These are phyloP conservation scores for Semotilus atromaculatus DNA, from an alignment of 2,797 vertebrate species.

Conservation along the genomic window DNA sequence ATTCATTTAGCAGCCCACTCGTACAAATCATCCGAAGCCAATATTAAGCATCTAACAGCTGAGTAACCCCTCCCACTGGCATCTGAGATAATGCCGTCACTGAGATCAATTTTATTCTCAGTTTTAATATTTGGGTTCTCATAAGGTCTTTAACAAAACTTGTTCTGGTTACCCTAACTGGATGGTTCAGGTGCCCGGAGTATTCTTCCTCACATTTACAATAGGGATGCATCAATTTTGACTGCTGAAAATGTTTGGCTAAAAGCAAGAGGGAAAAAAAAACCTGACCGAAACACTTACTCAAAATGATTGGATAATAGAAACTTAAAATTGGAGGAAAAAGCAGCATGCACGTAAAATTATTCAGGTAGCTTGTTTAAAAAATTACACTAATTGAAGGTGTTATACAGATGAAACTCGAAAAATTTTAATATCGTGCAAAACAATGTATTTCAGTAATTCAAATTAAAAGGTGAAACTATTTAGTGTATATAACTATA, in stretches of 20 bases:
- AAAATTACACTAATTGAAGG: background rate
- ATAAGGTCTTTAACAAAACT: too few species aligned
- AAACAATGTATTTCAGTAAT: too few species aligned
- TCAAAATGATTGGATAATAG: background rate
- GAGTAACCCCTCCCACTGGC: slow-evolving; percentile 12
- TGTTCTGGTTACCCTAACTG: background rate
- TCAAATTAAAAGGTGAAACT: too few species aligned
- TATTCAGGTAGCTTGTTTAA: background rate
- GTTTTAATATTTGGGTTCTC: too few species aligned
- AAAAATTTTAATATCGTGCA: too few species aligned
- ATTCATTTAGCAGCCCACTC: slow-evolving; percentile 27
- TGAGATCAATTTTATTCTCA: slow-evolving; percentile 5
- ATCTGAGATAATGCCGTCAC: background rate
- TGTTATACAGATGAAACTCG: too few species aligned
- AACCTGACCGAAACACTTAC: too few species aligned
- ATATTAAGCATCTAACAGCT: slow-evolving; percentile 25
- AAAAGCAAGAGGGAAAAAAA: background rate
- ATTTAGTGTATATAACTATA: too few species aligned
- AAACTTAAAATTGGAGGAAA: background rate
- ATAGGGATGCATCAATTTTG: background rate
- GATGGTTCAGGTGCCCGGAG: background rate
- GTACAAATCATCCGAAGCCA: slow-evolving; percentile 28
- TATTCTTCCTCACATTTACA: too few species aligned
- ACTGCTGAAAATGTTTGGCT: background rate
- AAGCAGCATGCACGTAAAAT: background rate